Evolutionary conservation across 2,888 invertebrate species (phyloP), one percentile per base, ranked within the genome.

Genomic region (Lampropteryx suffumata): DNA sequence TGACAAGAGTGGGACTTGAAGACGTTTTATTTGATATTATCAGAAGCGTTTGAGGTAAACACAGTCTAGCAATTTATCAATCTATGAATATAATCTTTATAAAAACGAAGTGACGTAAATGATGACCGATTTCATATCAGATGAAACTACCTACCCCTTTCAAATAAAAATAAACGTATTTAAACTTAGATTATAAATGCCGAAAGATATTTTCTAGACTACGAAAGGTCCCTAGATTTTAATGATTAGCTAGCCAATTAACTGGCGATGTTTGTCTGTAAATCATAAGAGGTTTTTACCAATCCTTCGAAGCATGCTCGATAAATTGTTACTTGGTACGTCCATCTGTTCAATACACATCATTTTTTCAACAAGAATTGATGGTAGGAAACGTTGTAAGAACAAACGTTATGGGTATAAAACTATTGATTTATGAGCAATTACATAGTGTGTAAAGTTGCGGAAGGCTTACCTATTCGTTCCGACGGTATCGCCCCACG

Each of bases 401-500:
- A 28, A 40, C 11, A 39, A 32, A 33, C 11, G 26, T 13, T 13
- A 17, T 33, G n/a, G 12, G 17, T n/a, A 37, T 40, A 34, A 40
- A 51, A 42, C 36, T 28, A 49, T 43, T 43, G 42, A 37, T 49
- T 43, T 27, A 42, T 34, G 40, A n/a, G n/a, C n/a, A n/a, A 14
- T 3, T 1, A 6, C 8, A 30, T 33, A 36, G 37, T 30, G 40
- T 44, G 44, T 27, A 44, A 37, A 48, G 42, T 36, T 36, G 24
- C 29, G 33, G n/a, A 14, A 17, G 6, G 40, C 44, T 24, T 24
- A 24, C 24, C 32, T 53, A 57, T 34, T 35, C 45, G 24, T 36
- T 50, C 49, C 59, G 51, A 39, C 46, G 47, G 65, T 67, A 71
- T 69, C 67, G 67, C 71, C 73, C 82, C 83, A 69, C 73, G 72